Evolutionary conservation across 1,140 invertebrate species (phyloP), one percentile per base, ranked within the genome.

Genomic region (Brachionus asplanchnoidis): DNA sequence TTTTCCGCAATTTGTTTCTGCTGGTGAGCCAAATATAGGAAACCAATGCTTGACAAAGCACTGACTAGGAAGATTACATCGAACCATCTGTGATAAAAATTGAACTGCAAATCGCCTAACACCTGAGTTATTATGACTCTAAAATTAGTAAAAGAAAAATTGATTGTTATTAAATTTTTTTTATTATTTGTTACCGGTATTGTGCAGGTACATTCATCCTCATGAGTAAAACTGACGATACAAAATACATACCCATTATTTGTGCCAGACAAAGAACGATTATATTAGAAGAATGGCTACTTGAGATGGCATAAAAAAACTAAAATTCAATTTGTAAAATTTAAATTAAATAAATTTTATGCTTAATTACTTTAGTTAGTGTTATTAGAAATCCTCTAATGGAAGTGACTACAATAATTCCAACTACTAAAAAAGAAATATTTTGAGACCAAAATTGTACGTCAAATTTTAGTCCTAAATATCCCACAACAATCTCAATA

Each of bases 191-290:
- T 86, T 87, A 91, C 91, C 92, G 92, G 89, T 99, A 99, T 89
- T 99, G 96, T 0, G 94, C 92, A 7, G 98, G 98, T 96, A 99
- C 98, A 89, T 99, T 99, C 97, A 99, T 99, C 68, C 98, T 91
- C 93, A 99, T 97, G 40, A 99, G 89, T 14, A 99, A 91, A 0
- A 99, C 97, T 20, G 95, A 97, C 1, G 97, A 99, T 32, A 98
- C 95, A 91, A 99, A 99, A 90, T 99, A 99, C 97, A 99, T 99
- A 14, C 97, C 97, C 97, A 99, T 99, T 86, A 99, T 95, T 91
- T 99, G 96, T 17, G 97, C 97, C 17, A 99, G 91, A 85, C 97
- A 93, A 28, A 99, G 89, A 4, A 99, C 97, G 86, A 99, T 99
- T 50, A 99, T 94, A 89, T 99, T 99, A 28, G 97, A 99, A 26